Percentiles rank a stretch among this genome's conserved stretches.
Conservation (phyloP, 2,113 vertebrate genomes). For the Cisticola juncidis region DNA sequence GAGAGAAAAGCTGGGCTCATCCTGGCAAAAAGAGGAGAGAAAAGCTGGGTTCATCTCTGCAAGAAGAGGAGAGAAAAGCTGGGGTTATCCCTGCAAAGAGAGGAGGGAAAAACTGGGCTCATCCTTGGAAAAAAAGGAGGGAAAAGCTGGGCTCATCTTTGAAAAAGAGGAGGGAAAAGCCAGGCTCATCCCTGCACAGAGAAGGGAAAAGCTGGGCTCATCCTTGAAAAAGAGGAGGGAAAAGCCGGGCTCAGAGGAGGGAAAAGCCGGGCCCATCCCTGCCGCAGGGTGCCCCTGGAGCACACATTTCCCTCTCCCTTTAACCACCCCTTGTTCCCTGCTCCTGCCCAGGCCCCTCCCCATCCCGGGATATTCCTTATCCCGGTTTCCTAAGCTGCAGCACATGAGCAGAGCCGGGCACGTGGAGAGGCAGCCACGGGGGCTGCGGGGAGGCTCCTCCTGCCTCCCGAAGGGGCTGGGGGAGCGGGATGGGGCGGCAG, state of each 20-base stretch:
- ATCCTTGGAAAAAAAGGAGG: neutral
- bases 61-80: too few species aligned
- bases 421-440: neutral
- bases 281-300: neutral
- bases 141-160: too few species aligned
- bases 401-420: neutral
- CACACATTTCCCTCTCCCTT: neutral
- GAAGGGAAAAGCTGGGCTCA: too few species aligned
- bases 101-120: too few species aligned
- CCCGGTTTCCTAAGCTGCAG: constrained; percentile 4
- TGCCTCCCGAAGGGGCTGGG: accelerated
- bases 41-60: too few species aligned
- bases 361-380: neutral
- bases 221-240: too few species aligned
- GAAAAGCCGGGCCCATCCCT: neutral
- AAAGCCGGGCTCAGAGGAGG: too few species aligned
- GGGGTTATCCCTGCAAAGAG: too few species aligned
- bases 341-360: neutral
- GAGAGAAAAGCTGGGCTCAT: too few species aligned
- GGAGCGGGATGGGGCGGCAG: neutral
- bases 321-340: neutral
- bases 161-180: too few species aligned
- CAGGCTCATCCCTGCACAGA: too few species aligned
- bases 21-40: too few species aligned
- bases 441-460: neutral